A percentile compares a stretch with the other conserved stretches of the same genome.
These are phyloP conservation scores for Ceratoteleas bidentatus DNA, from an alignment of 1,140 invertebrate species.

Conservation along the genomic window DNA sequence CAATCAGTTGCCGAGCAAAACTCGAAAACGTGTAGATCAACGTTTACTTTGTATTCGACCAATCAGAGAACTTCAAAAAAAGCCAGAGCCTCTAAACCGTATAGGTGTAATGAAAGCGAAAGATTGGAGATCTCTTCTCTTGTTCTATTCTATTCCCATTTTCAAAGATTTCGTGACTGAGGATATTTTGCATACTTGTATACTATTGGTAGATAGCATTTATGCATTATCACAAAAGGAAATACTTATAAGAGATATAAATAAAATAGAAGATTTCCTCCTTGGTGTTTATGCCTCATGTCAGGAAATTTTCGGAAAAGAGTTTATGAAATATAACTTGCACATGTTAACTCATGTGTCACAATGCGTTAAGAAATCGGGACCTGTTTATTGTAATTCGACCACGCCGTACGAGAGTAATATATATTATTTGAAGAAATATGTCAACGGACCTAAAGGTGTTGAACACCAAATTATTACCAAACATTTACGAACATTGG, in stretches of 20 bases:
- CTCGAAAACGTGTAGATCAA: constrained; percentile 3
- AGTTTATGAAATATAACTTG: neutral
- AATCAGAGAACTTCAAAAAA: constrained; percentile 18
- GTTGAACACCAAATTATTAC: neutral
- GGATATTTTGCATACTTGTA: constrained; percentile 25
- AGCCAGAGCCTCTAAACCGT: constrained; percentile 4
- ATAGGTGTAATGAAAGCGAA: constrained; percentile 15
- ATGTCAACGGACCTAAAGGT: neutral
- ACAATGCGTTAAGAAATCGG: neutral
- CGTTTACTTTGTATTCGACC: neutral
- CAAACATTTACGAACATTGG: neutral
- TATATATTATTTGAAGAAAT: constrained; percentile 1
- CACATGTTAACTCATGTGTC: neutral
- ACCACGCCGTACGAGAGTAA: neutral
- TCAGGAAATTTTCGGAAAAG: neutral
- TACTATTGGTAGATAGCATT: constrained; percentile 28
- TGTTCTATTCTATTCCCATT: constrained; percentile 12
- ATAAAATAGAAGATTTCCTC: constrained; percentile 39
- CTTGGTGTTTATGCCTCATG: neutral
- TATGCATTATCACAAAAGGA: constrained; percentile 13
- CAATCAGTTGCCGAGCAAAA: constrained; percentile 2
- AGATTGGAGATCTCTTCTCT: constrained; percentile 10
- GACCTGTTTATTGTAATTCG: neutral
- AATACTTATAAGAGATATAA: constrained; percentile 29
- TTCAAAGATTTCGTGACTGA: constrained; percentile 8